Evolutionary conservation across 2,113 vertebrate species (phyloP).

Genomic region (Syrrhaptes paradoxus): DNA sequence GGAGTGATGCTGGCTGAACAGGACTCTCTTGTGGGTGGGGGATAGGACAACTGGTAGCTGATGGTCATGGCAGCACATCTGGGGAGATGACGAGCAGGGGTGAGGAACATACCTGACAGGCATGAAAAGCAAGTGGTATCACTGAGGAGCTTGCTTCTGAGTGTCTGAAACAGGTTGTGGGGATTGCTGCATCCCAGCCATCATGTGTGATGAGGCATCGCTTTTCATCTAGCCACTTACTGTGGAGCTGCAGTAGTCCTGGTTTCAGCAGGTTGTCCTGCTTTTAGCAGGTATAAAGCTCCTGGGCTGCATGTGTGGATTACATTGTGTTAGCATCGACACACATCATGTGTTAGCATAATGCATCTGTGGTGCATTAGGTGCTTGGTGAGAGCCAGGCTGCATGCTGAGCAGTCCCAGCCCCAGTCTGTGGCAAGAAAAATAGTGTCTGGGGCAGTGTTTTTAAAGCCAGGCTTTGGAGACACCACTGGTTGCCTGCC

Average conservation of each 20-base stretch:
- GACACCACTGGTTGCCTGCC: background rate
- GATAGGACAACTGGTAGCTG: background rate
- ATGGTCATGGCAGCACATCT: background rate
- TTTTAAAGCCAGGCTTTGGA: background rate
- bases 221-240: background rate
- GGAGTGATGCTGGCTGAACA: background rate
- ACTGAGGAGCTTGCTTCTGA: background rate
- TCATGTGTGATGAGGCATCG: background rate
- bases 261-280: background rate
- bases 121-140: background rate
- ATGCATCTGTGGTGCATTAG: background rate
- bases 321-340: background rate
- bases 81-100: background rate
- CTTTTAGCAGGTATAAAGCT: background rate
- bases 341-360: too few relatives aligned
- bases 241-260: background rate
- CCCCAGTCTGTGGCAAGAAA: background rate
- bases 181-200: background rate
- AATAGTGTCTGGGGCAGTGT: background rate
- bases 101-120: fast-evolving
- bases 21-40: background rate
- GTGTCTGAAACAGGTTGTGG: background rate
- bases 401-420: background rate
- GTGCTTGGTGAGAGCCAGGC: background rate
- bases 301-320: background rate